Percentiles rank a stretch among this genome's conserved stretches.
Conservation (phyloP, 2,888 invertebrate genomes). For the Phaedon cochleariae region DNA sequence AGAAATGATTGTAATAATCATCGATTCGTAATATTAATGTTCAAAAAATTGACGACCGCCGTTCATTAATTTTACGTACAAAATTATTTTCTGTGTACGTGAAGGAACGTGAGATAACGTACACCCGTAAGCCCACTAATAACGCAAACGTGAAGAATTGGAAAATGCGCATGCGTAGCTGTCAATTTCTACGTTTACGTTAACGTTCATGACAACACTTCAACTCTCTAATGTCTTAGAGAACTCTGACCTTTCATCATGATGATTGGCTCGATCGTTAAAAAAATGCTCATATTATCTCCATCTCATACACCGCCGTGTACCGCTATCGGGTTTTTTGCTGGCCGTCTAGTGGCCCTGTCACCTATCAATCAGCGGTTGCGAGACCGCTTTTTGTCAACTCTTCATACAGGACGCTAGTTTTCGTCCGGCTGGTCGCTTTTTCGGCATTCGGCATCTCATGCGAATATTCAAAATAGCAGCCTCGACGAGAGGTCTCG, state of each 20-base stretch:
- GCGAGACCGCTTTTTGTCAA: constrained; percentile 64
- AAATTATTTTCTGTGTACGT: too few relatives aligned
- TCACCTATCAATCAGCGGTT: constrained; percentile 63
- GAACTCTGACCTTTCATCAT: neutral
- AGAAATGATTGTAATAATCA: too few relatives aligned
- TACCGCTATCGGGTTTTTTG: constrained; percentile 51
- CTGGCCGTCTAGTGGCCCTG: constrained; percentile 60
- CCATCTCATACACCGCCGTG: neutral
- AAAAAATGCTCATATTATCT: constrained; percentile 2
- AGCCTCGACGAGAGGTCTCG: constrained; percentile 38
- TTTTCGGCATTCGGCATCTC: constrained; percentile 47
- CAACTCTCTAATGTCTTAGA: too few relatives aligned
- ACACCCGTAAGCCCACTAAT: too few relatives aligned
- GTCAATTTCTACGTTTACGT: too few relatives aligned
- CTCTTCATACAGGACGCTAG: constrained; percentile 61
- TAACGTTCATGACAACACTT: too few relatives aligned
- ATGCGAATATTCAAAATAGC: constrained; percentile 61
- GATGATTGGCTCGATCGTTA: neutral
- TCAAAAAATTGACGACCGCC: too few relatives aligned
- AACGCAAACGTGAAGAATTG: too few relatives aligned
- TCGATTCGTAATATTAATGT: too few relatives aligned
- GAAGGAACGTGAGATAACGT: too few relatives aligned
- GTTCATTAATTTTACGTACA: too few relatives aligned
- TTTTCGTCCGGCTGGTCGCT: constrained; percentile 51
- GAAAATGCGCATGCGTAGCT: too few relatives aligned